Evolutionary conservation across 2,113 vertebrate genomes (phyloP), one percentile per base, ranked within the genome.

Genomic region (Oriolus oriolus): DNA sequence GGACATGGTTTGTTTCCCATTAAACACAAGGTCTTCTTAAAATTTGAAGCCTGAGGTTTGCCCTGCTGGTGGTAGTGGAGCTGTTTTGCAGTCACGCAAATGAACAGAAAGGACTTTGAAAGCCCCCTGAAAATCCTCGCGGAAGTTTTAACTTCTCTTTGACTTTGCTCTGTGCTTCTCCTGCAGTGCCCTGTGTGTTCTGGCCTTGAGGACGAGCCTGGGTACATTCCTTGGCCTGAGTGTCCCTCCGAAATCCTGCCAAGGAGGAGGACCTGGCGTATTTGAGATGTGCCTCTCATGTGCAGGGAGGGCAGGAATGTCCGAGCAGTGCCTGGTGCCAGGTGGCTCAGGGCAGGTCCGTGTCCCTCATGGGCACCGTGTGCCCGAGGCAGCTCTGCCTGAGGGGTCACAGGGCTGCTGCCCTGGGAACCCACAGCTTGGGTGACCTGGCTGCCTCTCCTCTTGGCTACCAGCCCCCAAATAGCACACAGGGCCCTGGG

Each of bases 261-360:
- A 7, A 73, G 60, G 49, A 71, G 79, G 30, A 84, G 76, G 57
- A 75, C 33, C 24, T 50, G 56, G 35, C 0, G 0, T 68, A 1
- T 65, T 90, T 74, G 84, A 35, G 54, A 50, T 15, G 42, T 1
- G 2, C 33, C 70, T 27, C 24, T 60, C 7, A 2, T 5, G 15
- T 70, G 75, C 26, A 8, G 47, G 69, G 47, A 22, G 20, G 33
- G 28, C 84, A 30, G 54, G 53, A 68, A 21, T 10, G 13, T 64
- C 39, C 0, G 1, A 66, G 71, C 0, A 0, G 44, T 41, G n/a
- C n/a, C 82, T 80, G 1, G 0, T 50, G 23, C 37, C 0, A 0
- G 15, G 16, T 23, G 47, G 49, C 44, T 79, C 70, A 7, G 39
- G 47, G 31, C 47, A 56, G 63, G 7, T 68, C 41, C 1, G 5